These are phyloP conservation scores for Fratercula arctica DNA, from an alignment of 2,797 vertebrate species.

Conservation along the genomic window DNA sequence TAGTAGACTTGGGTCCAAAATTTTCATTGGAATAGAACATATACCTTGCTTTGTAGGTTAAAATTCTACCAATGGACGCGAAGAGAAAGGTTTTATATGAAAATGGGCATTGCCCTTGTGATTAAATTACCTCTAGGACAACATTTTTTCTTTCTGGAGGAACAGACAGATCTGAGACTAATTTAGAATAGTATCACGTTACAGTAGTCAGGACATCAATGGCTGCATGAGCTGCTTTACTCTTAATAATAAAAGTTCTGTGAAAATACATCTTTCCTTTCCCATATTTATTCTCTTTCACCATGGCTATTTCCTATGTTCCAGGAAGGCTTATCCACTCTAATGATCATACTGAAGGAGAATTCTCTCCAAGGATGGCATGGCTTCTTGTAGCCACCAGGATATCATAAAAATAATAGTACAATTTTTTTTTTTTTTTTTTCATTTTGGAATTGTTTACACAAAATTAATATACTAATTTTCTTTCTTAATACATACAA, in stretches of 20 bases:
- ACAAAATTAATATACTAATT: not conserved
- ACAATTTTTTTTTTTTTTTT: not conserved
- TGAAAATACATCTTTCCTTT: not conserved
- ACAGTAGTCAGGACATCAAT: not conserved
- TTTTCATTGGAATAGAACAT: not conserved
- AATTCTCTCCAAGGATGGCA: not conserved
- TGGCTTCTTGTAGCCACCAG: not conserved
- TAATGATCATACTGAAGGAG: not conserved
- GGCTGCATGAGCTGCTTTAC: not conserved
- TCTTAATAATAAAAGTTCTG: not conserved
- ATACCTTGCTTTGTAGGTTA: not conserved
- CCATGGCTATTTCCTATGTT: not conserved
- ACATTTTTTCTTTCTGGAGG: not conserved
- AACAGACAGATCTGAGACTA: not conserved
- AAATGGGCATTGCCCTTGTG: not conserved
- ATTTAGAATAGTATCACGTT: not conserved
- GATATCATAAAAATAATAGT: not conserved
- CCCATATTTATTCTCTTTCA: not conserved
- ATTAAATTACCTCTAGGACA: not conserved
- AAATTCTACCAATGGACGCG: not conserved
- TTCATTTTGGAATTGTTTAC: not conserved
- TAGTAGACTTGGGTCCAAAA: not conserved
- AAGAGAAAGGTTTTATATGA: not conserved
- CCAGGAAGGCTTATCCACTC: not conserved
- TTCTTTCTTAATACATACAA: not conserved